phyloP scores from a whole-genome alignment of 1,140 invertebrate species.

The Trichomalopsis sarcophagae region DNA sequence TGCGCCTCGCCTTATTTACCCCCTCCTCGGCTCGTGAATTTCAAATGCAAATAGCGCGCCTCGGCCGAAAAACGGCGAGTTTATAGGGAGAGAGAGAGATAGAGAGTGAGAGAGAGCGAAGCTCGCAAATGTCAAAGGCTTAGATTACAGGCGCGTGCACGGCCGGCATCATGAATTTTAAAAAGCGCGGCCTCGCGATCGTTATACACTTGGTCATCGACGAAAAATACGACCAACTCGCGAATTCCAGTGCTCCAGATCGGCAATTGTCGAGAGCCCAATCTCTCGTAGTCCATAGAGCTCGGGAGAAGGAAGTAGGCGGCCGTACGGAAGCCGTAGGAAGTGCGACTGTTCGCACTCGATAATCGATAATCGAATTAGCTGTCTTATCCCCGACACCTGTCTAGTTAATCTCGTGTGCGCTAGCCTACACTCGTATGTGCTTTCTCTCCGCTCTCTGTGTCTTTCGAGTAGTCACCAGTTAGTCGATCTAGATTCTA shows the following conservation, averaged over 20 bases:
- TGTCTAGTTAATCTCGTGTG: constrained; percentile 34
- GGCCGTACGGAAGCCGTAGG: constrained; percentile 51
- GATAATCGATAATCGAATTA: constrained; percentile 60
- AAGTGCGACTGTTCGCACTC: constrained; percentile 50
- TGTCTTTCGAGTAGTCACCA: background rate
- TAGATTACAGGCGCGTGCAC: background rate
- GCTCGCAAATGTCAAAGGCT: constrained; percentile 1
- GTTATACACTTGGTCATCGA: too few relatives aligned
- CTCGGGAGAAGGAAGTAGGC: background rate
- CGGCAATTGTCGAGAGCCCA: background rate
- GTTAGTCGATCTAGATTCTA: constrained; percentile 34
- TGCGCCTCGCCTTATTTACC: background rate
- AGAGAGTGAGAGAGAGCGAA: background rate
- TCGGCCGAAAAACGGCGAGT: background rate
- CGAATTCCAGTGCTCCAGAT: too few relatives aligned
- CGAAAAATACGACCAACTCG: too few relatives aligned
- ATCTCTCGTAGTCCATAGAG: background rate
- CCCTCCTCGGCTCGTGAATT: background rate
- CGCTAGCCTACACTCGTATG: background rate
- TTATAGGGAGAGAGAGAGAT: background rate
- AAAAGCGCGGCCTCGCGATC: background rate
- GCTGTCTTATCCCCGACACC: constrained; percentile 49
- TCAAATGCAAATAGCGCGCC: constrained; percentile 34
- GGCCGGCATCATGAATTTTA: background rate
- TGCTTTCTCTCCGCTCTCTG: background rate